Conservation (phyloP, 64 coral and sea anemone species). For the Pocillopora damicornis region DNA sequence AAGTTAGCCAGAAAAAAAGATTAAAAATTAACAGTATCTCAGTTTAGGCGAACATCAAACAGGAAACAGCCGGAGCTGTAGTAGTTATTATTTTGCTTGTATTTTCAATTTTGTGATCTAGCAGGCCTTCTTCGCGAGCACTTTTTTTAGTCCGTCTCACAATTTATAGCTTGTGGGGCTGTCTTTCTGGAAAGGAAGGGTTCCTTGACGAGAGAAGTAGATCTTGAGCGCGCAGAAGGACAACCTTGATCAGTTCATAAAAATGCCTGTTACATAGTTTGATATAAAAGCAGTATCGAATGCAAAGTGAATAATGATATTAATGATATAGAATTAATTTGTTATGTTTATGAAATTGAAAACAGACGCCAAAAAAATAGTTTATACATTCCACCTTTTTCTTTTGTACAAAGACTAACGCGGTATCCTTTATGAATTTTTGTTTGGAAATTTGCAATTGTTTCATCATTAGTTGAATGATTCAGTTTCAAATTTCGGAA, state of each 20-base stretch:
- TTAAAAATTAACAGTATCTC: no score
- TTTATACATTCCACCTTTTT: not conserved
- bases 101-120: not conserved
- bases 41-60: no score
- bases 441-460: constrained; percentile 3
- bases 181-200: not conserved
- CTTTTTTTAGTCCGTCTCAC: not conserved
- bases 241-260: not conserved
- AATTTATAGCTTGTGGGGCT: not conserved
- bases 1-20: no score
- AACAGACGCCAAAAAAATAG: not conserved
- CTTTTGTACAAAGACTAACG: not conserved
- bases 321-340: constrained; percentile 16
- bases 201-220: not conserved
- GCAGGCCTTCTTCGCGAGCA: not conserved
- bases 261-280: not conserved
- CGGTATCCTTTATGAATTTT: not conserved
- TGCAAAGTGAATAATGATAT: not conserved
- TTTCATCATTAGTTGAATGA: not conserved
- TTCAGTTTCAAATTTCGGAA: not conserved
- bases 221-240: not conserved
- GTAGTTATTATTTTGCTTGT: no score
- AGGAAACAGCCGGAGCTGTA: no score
- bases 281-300: not conserved
- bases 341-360: constrained; percentile 5